A percentile compares a stretch with the other conserved stretches of the same genome.
Evolutionary conservation across 2,888 invertebrate species (phyloP).

Genomic region (Argyresthia goedartella): DNA sequence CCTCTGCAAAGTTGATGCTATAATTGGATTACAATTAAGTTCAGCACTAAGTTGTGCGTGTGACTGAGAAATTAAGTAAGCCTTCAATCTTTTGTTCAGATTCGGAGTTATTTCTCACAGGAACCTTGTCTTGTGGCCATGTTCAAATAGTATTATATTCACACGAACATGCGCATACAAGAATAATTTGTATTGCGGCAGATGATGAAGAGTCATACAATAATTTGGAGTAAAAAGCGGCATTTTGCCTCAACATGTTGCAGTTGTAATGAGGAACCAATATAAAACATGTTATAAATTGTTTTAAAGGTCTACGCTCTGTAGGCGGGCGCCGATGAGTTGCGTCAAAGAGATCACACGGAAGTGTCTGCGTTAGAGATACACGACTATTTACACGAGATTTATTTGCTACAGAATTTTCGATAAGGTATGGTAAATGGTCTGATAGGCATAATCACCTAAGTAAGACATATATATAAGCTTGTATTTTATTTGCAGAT

Average conservation of each 20-base stretch:
- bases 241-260: background rate
- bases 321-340: conserved; percentile 3
- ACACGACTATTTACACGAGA: no score
- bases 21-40: conserved; percentile 48
- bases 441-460: no score
- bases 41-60: conserved; percentile 39
- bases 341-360: conserved; percentile 11
- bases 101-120: conserved; percentile 49
- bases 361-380: conserved; percentile 4
- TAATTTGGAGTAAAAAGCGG: background rate
- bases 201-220: background rate
- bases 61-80: conserved; percentile 61
- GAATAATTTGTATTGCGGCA: background rate
- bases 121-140: conserved; percentile 50
- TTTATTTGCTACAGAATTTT: no score
- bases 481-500: no score
- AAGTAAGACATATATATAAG: no score
- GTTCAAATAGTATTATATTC: conserved; percentile 49
- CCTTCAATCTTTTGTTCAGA: conserved; percentile 58
- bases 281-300: background rate
- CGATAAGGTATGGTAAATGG: no score
- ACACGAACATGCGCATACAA: conserved; percentile 40
- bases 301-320: background rate
- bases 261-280: conserved; percentile 2
- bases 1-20: conserved; percentile 24